Evolutionary conservation across 2,113 vertebrate genomes (phyloP).

Genomic region (Laticauda laticaudata): DNA sequence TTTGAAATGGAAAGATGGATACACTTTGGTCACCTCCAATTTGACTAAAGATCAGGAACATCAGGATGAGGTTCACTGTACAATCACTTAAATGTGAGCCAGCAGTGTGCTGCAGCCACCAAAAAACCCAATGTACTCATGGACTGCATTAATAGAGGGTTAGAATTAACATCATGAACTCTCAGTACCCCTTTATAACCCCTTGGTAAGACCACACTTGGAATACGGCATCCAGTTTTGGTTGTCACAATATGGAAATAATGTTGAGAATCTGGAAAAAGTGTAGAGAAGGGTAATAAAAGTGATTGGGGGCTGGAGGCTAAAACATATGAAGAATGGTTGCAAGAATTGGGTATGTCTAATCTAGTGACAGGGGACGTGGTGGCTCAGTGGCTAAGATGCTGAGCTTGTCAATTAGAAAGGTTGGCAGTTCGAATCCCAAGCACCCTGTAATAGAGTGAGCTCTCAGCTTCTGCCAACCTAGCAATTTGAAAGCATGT

Average conservation of each 20-base stretch:
- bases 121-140: not conserved
- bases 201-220: not conserved
- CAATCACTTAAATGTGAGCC: not conserved
- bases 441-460: too few species aligned
- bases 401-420: too few species aligned
- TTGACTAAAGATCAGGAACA: not conserved
- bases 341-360: too few species aligned
- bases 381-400: too few species aligned
- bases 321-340: not conserved
- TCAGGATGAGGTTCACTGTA: not conserved
- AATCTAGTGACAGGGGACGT: too few species aligned
- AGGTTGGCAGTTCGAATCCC: too few species aligned
- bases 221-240: not conserved
- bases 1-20: not conserved
- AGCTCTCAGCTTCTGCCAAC: too few species aligned
- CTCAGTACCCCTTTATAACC: not conserved
- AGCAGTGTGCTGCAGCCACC: not conserved
- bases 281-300: not conserved
- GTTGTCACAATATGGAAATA: not conserved
- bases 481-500: too few species aligned
- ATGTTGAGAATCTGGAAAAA: not conserved
- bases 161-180: not conserved
- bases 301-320: not conserved
- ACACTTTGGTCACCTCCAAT: not conserved
- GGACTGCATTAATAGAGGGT: not conserved